Base-by-base conservation (phyloP, 2,888 invertebrate species). In the Sialis fuliginosa region DNA sequence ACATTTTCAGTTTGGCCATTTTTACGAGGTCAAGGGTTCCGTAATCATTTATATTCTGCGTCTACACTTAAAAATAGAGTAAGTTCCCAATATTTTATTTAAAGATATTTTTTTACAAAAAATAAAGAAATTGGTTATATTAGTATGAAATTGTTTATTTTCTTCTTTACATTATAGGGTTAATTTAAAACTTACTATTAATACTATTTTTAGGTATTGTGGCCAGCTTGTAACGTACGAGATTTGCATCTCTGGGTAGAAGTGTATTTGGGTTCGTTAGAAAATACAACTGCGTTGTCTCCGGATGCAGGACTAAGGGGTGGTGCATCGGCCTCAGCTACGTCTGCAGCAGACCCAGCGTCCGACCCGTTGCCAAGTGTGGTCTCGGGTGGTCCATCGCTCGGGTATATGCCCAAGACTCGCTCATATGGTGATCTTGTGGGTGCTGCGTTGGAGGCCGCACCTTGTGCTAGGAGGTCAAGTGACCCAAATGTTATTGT, bases 1-100 rank as follows among this genome's bases (percentile, higher is more conserved):
- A 79, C 83, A 5, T 85, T 86, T 61, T 85, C 87, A 12, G 85
- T 93, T 47, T 96, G 95, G 95, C 79, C 79, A 49, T 81, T 92
- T 62, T 71, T 95, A 52, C 77, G 77, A 50, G 77, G 79, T 49
- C 74, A 78, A 34, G 78, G 80, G 55, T 93, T 91, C 65, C 72
- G 78, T 57, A 95, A 95, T 75, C 86, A 88, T 57, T 73, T 93
- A 33, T 95, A 90, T 67, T 70, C 71, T 12, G 67, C 71, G 2
- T 61, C 65, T 37, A 65, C 66, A 50, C 65, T 68, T 49, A 46
- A 52, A 6, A 40, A 46, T 40, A 31, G 40, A 30, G 46, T 44
- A 44, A 34, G 35, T 30, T 35, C 8, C 6, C 35, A 9, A 35
- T 9, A 35, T 35, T 35, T 37, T 8, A 12, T 37, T 37, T 6